These are phyloP conservation scores for Zhuqinia jingwanae DNA, from an alignment of 2,888 invertebrate genomes.

Conservation along the genomic window DNA sequence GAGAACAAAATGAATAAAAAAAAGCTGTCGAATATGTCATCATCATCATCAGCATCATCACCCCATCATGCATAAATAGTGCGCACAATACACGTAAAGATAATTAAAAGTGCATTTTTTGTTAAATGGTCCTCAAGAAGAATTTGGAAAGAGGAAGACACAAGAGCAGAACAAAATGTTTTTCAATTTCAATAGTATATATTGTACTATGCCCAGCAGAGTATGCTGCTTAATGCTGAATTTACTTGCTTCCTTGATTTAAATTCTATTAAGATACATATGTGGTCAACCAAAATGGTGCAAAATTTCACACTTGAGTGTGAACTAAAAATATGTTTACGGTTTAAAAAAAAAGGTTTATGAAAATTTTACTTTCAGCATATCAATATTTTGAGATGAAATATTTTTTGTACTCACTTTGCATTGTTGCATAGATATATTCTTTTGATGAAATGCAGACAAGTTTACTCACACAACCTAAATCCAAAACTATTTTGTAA, in stretches of 20 bases:
- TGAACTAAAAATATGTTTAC: no score
- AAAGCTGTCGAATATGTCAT: conserved; percentile 23
- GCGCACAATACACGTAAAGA: neutral
- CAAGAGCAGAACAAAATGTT: conserved; percentile 5
- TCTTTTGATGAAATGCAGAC: no score
- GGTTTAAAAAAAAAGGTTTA: no score
- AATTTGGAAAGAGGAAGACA: neutral
- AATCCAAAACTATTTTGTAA: no score
- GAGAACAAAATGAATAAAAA: neutral
- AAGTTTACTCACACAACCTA: no score
- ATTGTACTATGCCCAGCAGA: no score
- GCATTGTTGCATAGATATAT: no score
- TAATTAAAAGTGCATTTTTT: neutral
- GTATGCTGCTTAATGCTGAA: conserved; percentile 11
- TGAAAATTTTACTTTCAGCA: no score
- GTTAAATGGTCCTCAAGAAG: neutral
- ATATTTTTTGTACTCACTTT: no score
- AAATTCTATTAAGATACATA: conserved; percentile 41
- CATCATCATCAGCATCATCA: neutral
- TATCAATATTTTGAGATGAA: no score
- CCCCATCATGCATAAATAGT: neutral
- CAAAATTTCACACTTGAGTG: neutral
- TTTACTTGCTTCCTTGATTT: conserved; percentile 40
- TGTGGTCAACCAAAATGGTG: conserved; percentile 2
- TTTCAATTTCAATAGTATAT: conserved; percentile 40